Percentiles rank a stretch among this genome's conserved stretches.
Conservation (phyloP, 2,888 invertebrate genomes). For the Sarcophaga variegata region DNA sequence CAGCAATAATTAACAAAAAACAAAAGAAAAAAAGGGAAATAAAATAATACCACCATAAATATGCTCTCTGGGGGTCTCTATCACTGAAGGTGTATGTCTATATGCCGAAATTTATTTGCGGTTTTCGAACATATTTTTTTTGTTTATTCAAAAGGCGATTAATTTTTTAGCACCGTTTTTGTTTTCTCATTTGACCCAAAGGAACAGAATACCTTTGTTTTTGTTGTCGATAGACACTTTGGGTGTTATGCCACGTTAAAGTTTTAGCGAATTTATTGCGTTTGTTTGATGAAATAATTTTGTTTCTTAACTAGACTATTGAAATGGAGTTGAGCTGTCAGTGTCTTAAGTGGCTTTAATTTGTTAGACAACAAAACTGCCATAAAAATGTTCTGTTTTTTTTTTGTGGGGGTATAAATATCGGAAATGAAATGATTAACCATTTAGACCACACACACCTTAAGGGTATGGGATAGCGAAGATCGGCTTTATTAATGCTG, state of each 20-base stretch:
- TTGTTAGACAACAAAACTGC: constrained; percentile 72
- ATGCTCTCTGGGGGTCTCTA: constrained; percentile 1
- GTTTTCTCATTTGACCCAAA: no score
- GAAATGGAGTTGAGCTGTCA: constrained; percentile 40
- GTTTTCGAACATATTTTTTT: constrained; percentile 10
- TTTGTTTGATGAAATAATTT: constrained; percentile 65
- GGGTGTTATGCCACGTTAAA: constrained; percentile 58
- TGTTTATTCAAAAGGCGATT: background rate
- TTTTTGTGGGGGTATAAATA: constrained; percentile 55
- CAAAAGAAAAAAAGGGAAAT: background rate
- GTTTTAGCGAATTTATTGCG: constrained; percentile 45
- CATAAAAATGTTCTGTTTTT: constrained; percentile 22
- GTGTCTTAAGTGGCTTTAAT: constrained; percentile 76
- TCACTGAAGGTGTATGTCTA: background rate
- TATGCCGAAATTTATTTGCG: constrained; percentile 61
- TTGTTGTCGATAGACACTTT: constrained; percentile 64
- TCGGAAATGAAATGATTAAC: constrained; percentile 51
- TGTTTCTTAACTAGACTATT: constrained; percentile 48
- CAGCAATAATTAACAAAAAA: constrained; percentile 30
- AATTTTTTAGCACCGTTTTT: background rate
- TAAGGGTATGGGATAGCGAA: background rate
- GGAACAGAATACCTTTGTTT: background rate
- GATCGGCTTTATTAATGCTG: constrained; percentile 24
- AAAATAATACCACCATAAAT: background rate
- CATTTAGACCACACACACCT: constrained; percentile 54